Conservation (phyloP, 2,888 invertebrate species). For the Eurytoma adleriae region DNA sequence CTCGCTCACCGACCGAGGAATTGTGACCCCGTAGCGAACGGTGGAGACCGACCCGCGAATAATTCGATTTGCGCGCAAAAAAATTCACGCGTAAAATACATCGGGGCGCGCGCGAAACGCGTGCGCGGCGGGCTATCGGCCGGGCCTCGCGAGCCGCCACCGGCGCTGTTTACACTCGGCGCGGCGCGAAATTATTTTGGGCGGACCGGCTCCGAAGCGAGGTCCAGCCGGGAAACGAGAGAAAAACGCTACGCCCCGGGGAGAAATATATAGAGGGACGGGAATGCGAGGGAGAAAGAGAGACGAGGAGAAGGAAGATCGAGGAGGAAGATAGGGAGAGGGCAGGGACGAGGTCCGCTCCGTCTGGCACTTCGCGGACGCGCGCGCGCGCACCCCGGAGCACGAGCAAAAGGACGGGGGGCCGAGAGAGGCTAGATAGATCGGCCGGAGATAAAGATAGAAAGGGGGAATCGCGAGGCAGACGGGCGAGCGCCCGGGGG, state of each 20-base stretch:
- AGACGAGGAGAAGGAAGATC: not conserved
- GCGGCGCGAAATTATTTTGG: constrained; percentile 42
- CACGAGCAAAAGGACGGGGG: not conserved
- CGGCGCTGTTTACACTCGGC: constrained; percentile 39
- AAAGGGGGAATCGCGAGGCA: constrained; percentile 17
- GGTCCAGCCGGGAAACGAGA: constrained; percentile 39
- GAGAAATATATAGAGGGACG: constrained; percentile 30
- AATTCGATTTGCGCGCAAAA: not conserved
- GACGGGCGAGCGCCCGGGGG: not conserved
- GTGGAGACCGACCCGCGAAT: not conserved
- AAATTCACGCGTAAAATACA: too few relatives aligned
- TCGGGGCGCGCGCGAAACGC: not conserved
- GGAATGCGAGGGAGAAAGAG: constrained; percentile 12
- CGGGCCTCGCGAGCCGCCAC: not conserved
- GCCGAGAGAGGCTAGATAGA: constrained; percentile 30
- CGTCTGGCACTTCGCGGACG: constrained; percentile 49
- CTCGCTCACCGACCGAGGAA: too few relatives aligned
- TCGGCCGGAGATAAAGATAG: constrained; percentile 49
- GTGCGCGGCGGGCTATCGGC: not conserved
- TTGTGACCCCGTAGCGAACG: too few relatives aligned
- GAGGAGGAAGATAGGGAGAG: not conserved
- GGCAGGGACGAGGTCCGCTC: constrained; percentile 12
- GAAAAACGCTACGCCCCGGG: constrained; percentile 19
- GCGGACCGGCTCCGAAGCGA: constrained; percentile 5
- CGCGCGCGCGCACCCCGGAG: constrained; percentile 1